These are phyloP conservation scores for Lepus americanus DNA, from an alignment of 2,113 vertebrate genomes.

Conservation along the genomic window DNA sequence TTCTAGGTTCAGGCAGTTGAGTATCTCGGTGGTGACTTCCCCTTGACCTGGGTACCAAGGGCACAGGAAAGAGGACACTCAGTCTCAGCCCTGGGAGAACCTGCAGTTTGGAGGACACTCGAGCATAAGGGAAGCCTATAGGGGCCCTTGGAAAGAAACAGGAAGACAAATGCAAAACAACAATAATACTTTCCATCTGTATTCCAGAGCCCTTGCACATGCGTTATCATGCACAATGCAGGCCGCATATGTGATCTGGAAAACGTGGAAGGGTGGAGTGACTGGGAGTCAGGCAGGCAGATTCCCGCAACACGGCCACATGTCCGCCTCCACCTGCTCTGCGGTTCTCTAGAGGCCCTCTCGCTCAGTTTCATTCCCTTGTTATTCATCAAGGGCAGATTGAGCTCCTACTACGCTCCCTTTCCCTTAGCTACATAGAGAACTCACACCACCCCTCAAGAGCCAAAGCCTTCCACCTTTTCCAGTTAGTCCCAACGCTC, in stretches of 20 bases:
- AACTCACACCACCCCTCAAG: neutral
- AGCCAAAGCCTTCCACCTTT: neutral
- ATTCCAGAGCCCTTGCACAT: neutral
- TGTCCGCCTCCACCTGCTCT: neutral
- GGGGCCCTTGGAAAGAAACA: conserved; percentile 31
- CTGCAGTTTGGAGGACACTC: neutral
- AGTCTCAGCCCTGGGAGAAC: neutral
- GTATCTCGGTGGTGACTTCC: conserved; percentile 47
- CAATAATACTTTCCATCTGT: conserved; percentile 56
- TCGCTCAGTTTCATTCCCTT: neutral
- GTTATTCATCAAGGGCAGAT: neutral
- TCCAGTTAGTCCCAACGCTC: neutral
- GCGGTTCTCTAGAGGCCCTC: neutral
- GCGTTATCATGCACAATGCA: neutral
- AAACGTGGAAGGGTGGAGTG: conserved; percentile 19
- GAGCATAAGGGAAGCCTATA: neutral
- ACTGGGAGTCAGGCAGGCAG: neutral
- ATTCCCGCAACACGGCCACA: neutral
- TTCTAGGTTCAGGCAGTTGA: conserved; percentile 24
- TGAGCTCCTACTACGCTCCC: neutral
- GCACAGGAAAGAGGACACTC: neutral
- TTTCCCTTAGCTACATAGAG: neutral
- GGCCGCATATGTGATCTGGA: neutral
- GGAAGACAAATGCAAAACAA: conserved; percentile 63
- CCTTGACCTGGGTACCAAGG: neutral